A percentile compares a stretch with the other conserved stretches of the same genome.
These are phyloP conservation scores for Plotosus lineatus DNA, from an alignment of 2,113 vertebrate genomes.

Conservation along the genomic window DNA sequence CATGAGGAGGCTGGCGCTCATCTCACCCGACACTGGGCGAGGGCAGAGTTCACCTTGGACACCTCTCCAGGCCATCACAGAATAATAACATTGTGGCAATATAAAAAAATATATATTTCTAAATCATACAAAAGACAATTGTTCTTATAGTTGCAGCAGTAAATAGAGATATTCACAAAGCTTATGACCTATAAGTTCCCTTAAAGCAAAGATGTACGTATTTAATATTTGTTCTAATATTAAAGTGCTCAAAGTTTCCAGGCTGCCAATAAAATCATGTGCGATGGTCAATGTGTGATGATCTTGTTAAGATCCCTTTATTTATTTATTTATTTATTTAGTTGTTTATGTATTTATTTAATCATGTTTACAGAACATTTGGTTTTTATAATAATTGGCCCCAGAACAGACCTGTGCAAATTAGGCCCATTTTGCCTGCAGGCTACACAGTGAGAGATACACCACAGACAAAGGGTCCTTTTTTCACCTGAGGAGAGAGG, in stretches of 20 bases:
- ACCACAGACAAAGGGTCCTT: slow-evolving; percentile 70
- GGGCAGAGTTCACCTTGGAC: no score
- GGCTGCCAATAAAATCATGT: slow-evolving; percentile 61
- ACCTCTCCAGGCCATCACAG: no score
- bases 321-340: slow-evolving; percentile 66
- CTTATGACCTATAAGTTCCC: background rate
- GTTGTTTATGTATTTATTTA: slow-evolving; percentile 55
- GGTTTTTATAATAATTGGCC: slow-evolving; percentile 78
- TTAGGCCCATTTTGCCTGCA: slow-evolving; percentile 72
- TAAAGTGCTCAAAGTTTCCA: slow-evolving; percentile 50
- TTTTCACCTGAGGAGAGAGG: slow-evolving; percentile 69
- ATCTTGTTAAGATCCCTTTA: slow-evolving; percentile 50
- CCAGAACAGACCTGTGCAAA: slow-evolving; percentile 74
- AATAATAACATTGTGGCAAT: slow-evolving; percentile 6
- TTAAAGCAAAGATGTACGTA: background rate
- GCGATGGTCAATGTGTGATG: slow-evolving; percentile 65
- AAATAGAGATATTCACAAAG: background rate
- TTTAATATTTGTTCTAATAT: slow-evolving; percentile 35
- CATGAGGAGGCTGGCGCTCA: no score
- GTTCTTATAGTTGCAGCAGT: background rate
- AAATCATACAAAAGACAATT: background rate
- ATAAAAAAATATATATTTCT: background rate
- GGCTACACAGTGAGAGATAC: slow-evolving; percentile 68
- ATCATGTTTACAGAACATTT: slow-evolving; percentile 73
- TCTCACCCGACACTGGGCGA: no score